Base-by-base conservation (phyloP, 2,888 invertebrate species). In the Stegophylla sp. region DNA sequence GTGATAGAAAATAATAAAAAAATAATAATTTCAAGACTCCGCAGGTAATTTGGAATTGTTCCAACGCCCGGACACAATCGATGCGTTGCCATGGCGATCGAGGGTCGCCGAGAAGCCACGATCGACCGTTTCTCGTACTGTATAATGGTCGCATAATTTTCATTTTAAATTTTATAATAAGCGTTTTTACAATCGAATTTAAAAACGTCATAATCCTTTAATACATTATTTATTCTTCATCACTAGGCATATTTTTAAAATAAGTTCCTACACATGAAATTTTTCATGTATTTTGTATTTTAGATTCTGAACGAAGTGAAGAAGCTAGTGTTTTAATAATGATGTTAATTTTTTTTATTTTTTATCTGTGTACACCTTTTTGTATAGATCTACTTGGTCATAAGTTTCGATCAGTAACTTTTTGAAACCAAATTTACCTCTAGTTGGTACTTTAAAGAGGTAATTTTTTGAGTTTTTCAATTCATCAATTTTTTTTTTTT, bases 81-180 rank as follows among this genome's bases (percentile, higher is more conserved):
- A 84, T 83, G 82, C 79, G 84, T 84, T 83, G 81, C 83, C 82
- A 84, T 84, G 84, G 82, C 45, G 73, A 83, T 79, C 61, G 71
- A 61, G 71, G 79, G 79, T 79, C 28, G 61, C 45, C 41, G 79
- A 61, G 67, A 20, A 69, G 69, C n/a, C 45, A n/a, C 79, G 34
- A 79, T 79, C 79, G 79, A 79, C 79, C 77, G 67, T 59, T 59
- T 77, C 56, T 66, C 64, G 64, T 69, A 51, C 43, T 51, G 15
- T 67, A 28, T 41, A 69, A 51, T 13, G 51, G 69, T 51, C 69
- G 69, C n/a, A 28, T 69, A 69, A 51, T 34, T 69, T 69, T 51
- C 51, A 69, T 69, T 69, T 69, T 2, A 13, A 69, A 69, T 51
- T 51, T 28, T 7, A 69, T 5, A 51, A 56, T 23, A 20, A 20